Conservation (phyloP, 1,140 invertebrate genomes). For the Formica exsecta region DNA sequence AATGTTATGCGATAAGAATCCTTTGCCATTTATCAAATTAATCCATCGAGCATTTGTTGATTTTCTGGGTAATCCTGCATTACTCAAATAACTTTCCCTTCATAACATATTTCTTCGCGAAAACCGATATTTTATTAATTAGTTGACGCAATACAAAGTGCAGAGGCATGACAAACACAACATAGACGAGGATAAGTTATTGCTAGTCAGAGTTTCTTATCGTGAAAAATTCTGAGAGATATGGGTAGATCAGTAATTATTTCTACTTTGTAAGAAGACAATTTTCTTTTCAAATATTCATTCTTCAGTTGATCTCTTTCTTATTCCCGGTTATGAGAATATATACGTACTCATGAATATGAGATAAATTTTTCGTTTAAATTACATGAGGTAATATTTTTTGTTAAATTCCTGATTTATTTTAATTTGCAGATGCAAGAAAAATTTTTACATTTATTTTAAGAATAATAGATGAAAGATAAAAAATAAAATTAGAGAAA, state of each 20-base stretch:
- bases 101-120: constrained; percentile 28
- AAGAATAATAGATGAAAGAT: neutral
- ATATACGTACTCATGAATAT: neutral
- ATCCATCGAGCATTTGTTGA: constrained; percentile 25
- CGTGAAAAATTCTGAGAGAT: neutral
- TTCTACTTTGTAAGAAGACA: constrained; percentile 9
- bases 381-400: neutral
- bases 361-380: constrained; percentile 17
- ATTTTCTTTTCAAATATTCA: constrained; percentile 37
- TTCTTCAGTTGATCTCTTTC: constrained; percentile 1
- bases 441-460: neutral
- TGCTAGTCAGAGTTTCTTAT: constrained; percentile 1
- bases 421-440: constrained; percentile 16
- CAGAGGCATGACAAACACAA: constrained; percentile 21
- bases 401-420: neutral
- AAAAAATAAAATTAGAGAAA: neutral
- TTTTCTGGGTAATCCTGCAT: constrained; percentile 46
- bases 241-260: constrained; percentile 18
- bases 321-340: constrained; percentile 17
- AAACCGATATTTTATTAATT: constrained; percentile 29
- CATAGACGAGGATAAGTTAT: neutral
- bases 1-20: constrained; percentile 24
- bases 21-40: constrained; percentile 15
- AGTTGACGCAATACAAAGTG: neutral
- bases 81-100: neutral